Percentiles rank a stretch among this genome's conserved stretches.
Conservation (phyloP, 2,797 vertebrate species). For the Gymnoscopelus braueri region DNA sequence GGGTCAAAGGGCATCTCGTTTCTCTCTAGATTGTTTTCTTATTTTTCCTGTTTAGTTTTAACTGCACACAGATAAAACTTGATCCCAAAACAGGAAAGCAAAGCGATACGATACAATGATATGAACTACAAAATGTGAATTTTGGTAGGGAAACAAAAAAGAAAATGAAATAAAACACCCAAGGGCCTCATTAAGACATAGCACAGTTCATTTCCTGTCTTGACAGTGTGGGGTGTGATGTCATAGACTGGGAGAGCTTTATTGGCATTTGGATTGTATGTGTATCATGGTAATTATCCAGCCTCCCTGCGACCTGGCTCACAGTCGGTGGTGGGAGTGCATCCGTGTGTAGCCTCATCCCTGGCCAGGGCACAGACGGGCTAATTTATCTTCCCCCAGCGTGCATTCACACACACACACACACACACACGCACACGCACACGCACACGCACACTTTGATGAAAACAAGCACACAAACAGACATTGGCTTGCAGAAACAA, state of each 20-base stretch:
- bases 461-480: neutral
- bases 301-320: conserved; percentile 69
- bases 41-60: too few species aligned
- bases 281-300: conserved; percentile 74
- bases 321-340: conserved; percentile 44
- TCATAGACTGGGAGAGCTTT: conserved; percentile 74
- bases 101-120: too few species aligned
- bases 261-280: conserved; percentile 78
- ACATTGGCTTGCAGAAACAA: neutral
- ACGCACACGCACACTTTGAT: neutral
- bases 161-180: too few species aligned
- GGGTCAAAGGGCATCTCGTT: too few species aligned
- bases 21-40: too few species aligned
- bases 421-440: neutral
- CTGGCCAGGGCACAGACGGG: neutral
- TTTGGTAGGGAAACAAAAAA: too few species aligned
- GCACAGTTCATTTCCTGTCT: conserved; percentile 16
- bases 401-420: too few species aligned
- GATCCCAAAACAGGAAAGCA: too few species aligned
- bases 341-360: conserved; percentile 13
- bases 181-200: too few species aligned
- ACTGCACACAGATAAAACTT: too few species aligned
- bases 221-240: conserved; percentile 33
- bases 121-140: too few species aligned
- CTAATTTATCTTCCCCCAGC: neutral